Evolutionary conservation across 2,888 invertebrate species (phyloP).

Genomic region (Psylliodes chrysocephalus): DNA sequence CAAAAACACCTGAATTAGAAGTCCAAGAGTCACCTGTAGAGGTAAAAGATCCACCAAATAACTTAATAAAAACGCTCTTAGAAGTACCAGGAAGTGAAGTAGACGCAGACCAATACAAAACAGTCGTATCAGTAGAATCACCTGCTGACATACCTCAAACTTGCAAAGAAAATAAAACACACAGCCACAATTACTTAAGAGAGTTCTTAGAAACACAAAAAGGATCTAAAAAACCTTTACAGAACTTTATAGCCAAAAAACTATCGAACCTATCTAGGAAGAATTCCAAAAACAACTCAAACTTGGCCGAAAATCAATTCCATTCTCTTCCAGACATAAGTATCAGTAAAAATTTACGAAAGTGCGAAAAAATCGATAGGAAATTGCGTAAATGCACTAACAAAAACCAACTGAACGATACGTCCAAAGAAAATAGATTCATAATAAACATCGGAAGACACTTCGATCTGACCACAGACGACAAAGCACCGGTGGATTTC

Average conservation of each 20-base stretch:
- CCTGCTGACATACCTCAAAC: slow-evolving; percentile 40
- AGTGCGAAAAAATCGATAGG: slow-evolving; percentile 77
- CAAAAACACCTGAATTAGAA: slow-evolving; percentile 20
- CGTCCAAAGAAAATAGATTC: slow-evolving; percentile 57
- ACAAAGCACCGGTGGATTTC: slow-evolving; percentile 60
- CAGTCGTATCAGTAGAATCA: slow-evolving; percentile 56
- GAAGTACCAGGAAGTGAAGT: slow-evolving; percentile 48
- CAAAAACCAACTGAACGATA: slow-evolving; percentile 41
- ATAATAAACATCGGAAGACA: slow-evolving; percentile 64
- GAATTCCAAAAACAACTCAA: slow-evolving; percentile 56
- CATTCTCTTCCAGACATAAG: slow-evolving; percentile 78
- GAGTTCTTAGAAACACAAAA: slow-evolving; percentile 63
- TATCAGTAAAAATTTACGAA: slow-evolving; percentile 75
- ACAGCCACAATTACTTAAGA: slow-evolving; percentile 62
- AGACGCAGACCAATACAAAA: slow-evolving; percentile 56
- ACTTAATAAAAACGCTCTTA: slow-evolving; percentile 47
- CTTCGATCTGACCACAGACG: slow-evolving; percentile 61
- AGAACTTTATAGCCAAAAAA: slow-evolving; percentile 62
- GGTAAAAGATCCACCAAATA: slow-evolving; percentile 1
- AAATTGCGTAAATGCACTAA: slow-evolving; percentile 70
- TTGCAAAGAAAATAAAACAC: slow-evolving; percentile 56
- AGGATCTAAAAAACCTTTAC: slow-evolving; percentile 61
- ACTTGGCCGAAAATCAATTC: slow-evolving; percentile 74
- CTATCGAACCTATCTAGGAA: slow-evolving; percentile 57
- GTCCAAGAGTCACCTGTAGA: background rate